Evolutionary conservation across 1,140 invertebrate genomes (phyloP).

Genomic region (Aphidius ervi): DNA sequence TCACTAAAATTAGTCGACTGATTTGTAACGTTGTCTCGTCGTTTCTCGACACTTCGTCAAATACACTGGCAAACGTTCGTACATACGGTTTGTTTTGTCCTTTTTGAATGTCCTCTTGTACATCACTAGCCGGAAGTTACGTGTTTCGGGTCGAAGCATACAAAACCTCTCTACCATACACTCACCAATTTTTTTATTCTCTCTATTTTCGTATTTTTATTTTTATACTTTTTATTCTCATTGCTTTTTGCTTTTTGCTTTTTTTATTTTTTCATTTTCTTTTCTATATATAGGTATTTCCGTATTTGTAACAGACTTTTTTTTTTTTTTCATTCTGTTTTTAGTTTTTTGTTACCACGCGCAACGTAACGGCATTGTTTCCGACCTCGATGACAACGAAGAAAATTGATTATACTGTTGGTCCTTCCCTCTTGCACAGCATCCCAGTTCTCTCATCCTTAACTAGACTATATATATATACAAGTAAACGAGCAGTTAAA

Average conservation of each 20-base stretch:
- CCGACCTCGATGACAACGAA: slow-evolving; percentile 10
- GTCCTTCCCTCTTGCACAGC: background rate
- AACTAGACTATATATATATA: background rate
- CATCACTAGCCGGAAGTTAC: slow-evolving; percentile 14
- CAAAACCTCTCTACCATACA: background rate
- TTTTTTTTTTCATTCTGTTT: background rate
- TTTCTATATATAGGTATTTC: too few relatives aligned
- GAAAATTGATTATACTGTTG: slow-evolving; percentile 25
- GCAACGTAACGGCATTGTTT: slow-evolving; percentile 9
- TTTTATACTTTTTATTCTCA: background rate
- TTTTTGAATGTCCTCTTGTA: background rate
- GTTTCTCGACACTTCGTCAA: slow-evolving; percentile 9
- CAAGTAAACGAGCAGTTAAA: slow-evolving; percentile 21
- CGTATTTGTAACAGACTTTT: background rate
- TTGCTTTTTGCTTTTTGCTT: background rate
- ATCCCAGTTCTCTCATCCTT: too few relatives aligned
- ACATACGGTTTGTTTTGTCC: background rate
- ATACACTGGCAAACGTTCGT: background rate
- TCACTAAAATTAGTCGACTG: slow-evolving; percentile 11
- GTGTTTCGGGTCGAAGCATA: slow-evolving; percentile 5
- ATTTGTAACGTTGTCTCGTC: slow-evolving; percentile 1
- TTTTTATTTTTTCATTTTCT: too few relatives aligned
- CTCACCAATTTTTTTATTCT: too few relatives aligned
- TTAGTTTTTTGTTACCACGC: background rate
- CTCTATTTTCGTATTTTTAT: background rate